Evolutionary conservation across 2,113 vertebrate species (phyloP), one percentile per base, ranked within the genome.

Genomic region (Datnioides undecimradiatus): DNA sequence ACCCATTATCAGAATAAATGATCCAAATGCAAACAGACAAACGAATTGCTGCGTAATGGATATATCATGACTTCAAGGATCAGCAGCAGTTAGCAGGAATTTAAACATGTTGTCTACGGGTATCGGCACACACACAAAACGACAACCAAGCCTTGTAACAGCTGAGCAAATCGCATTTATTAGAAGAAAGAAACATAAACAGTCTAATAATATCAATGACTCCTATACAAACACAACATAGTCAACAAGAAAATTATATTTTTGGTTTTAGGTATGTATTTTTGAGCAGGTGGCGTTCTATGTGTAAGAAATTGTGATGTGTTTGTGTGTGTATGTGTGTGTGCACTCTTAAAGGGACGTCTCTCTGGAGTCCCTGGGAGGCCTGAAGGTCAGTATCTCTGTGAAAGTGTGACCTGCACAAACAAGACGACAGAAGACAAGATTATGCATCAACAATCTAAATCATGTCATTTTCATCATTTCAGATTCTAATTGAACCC

Each of bases 371-470:
- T 93, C 93, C 66, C 73, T 82, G 14, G 69, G 38, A 0, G 91
- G 93, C 38, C 91, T 88, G 90, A 95, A 95, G 62, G 92, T 91
- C 82, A 95, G 87, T 38, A 95, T 95, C 84, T 95, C 94, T 48
- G 92, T 95, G 86, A 95, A 94, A 0, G 94, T 95, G 87, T 94
- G 92, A 83, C 93, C 95, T 95, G 88, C 8, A 8, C 2, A 57
- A 74, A 85, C 46, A n/a, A n/a, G n/a, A n/a, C n/a, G n/a, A 84
- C 21, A 89, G 41, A 66, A 16, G 5, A 54, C 5, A 73, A 0
- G 8, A 45, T 4, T 2, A 60, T 27, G 9, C 4, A 79, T 1
- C 17, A 48, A 9, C 49, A 3, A 13, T 41, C 3, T 2, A 69
- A 17, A 70, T 13, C 10, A 25, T n/a, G 27, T 19, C 16, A 31